Base-by-base conservation (phyloP, 2,113 vertebrate genomes). In the Manacus vitellinus region DNA sequence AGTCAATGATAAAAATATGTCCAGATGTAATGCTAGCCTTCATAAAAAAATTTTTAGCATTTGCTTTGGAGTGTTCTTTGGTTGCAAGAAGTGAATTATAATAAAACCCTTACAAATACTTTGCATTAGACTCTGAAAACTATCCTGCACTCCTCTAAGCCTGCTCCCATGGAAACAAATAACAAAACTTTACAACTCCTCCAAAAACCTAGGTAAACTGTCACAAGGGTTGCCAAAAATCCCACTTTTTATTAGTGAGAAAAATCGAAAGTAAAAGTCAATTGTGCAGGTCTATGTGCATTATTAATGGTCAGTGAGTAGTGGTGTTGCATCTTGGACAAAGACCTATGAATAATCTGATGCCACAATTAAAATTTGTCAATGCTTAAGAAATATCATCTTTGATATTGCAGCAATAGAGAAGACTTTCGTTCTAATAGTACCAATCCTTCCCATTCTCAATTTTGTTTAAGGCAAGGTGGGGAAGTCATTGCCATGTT, bases 331-430 rank as follows among this genome's bases (percentile, higher is more conserved):
- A 72, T 75, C 91, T 83, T 89, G 71, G 56, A 92, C 35, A 59
- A 70, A 92, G 61, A 67, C 25, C 52, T 65, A 33, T 61, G 65
- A 91, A 88, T 80, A 90, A 83, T 81, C 55, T 71, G 63, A 11
- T 68, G 41, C 54, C 43, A 77, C n/a, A 84, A 88, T 72, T 90
- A 81, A 93, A 96, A 94, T 86, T 88, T 52, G 39, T 55, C 67
- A 80, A 67, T 47, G 41, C 10, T 73, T 66, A 44, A 43, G 39
- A 93, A 84, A 92, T 73, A 78, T 19, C 10, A 23, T 39, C 35
- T 87, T 76, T 92, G 68, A 39, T 81, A 54, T 24, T 41, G 49
- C 4, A 28, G 56, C 22, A 77, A 3, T 4, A 83, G 21, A 63
- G 25, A 14, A 83, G 8, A 19, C 12, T 84, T 77, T 79, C 3